Conservation (phyloP, 2,113 vertebrate genomes). For the Eulacestoma nigropectus region DNA sequence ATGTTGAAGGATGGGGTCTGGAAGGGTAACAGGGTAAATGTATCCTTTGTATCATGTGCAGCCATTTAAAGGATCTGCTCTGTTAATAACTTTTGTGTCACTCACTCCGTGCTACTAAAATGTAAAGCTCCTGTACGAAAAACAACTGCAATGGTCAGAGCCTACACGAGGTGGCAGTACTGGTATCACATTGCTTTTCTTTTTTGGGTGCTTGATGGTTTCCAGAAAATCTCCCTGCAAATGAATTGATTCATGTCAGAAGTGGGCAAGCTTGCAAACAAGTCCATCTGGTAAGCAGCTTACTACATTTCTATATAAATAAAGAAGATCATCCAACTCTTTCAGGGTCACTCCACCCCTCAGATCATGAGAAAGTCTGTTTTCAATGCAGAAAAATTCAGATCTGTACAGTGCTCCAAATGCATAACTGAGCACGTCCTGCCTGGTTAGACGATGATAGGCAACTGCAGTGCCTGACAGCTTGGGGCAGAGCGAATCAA, state of each 20-base stretch:
- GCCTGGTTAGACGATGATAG: not conserved
- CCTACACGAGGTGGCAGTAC: conserved; percentile 50
- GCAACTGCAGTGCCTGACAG: not conserved
- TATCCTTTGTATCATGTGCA: not conserved
- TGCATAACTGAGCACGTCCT: not conserved
- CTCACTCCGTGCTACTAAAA: not conserved
- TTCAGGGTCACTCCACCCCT: conserved; percentile 4
- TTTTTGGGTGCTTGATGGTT: not conserved
- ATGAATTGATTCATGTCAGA: conserved; percentile 40
- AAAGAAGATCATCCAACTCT: conserved; percentile 37
- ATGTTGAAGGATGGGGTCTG: not conserved
- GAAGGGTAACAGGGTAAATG: not conserved
- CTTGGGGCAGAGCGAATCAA: not conserved
- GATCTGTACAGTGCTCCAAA: not conserved
- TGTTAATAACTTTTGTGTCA: not conserved
- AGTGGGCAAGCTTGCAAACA: conserved; percentile 54
- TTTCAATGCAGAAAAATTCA: conserved; percentile 4
- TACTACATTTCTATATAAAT: conserved; percentile 52
- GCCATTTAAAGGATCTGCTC: not conserved
- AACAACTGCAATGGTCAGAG: not conserved
- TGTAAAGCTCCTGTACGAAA: not conserved
- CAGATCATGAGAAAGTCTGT: conserved; percentile 43
- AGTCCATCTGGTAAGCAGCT: conserved; percentile 58
- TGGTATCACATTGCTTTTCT: not conserved
- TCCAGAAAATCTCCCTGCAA: conserved; percentile 10